Evolutionary conservation across 23 tunicate species (phyloP).

Genomic region (Diplosoma virens): DNA sequence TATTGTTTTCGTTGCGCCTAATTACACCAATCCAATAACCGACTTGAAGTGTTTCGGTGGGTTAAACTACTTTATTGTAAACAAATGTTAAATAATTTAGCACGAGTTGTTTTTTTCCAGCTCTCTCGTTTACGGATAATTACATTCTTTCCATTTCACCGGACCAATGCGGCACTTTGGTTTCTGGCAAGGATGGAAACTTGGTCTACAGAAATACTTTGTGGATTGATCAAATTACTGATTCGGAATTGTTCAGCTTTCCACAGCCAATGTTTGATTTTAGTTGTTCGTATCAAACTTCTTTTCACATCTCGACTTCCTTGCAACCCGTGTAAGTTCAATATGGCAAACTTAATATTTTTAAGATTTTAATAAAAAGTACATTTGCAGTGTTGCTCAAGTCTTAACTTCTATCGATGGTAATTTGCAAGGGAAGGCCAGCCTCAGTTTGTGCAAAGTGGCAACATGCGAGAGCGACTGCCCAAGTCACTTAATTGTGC

Average conservation of each 20-base stretch:
- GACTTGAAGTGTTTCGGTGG: too few species aligned
- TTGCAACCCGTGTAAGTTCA: conserved; percentile 3
- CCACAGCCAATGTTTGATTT: conserved; percentile 4
- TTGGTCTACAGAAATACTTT: conserved; percentile 3
- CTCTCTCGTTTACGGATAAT: not conserved
- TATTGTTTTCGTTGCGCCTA: too few species aligned
- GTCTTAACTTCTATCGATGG: not conserved
- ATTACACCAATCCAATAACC: too few species aligned
- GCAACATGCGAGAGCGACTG: not conserved
- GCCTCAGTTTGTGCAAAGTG: not conserved
- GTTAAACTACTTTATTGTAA: too few species aligned
- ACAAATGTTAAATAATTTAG: too few species aligned
- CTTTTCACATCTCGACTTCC: not conserved
- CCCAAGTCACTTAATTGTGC: not conserved
- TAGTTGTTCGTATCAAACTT: not conserved
- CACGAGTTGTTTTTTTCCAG: too few species aligned
- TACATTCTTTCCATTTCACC: not conserved
- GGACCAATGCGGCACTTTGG: not conserved
- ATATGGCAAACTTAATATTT: not conserved
- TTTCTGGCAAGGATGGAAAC: not conserved
- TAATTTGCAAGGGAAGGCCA: not conserved
- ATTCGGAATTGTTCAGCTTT: not conserved
- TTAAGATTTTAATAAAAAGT: not conserved
- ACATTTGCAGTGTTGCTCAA: not conserved
- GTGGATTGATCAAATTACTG: not conserved